Conservation (phyloP, 2,888 invertebrate genomes). For the Mythimna pallens region DNA sequence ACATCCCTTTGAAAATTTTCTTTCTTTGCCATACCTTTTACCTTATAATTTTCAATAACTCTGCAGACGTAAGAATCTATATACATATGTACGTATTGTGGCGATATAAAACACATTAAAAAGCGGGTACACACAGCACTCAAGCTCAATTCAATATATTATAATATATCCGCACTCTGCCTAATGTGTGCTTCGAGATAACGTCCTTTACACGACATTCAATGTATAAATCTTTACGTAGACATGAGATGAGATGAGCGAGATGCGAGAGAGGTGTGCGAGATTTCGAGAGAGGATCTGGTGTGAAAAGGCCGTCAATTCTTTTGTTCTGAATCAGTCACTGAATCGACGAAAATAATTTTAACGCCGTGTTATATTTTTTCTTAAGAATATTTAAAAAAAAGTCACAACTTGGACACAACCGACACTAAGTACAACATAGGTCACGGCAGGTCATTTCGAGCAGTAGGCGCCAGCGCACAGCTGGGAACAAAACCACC, state of each 20-base stretch:
- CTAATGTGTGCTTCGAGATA: conserved; percentile 55
- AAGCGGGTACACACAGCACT: conserved; percentile 50
- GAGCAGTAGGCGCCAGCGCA: no score
- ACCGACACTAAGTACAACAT: no score
- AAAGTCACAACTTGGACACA: no score
- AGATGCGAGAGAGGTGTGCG: background rate
- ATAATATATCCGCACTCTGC: conserved; percentile 55
- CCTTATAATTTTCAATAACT: conserved; percentile 46
- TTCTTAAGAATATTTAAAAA: no score
- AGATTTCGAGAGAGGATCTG: background rate
- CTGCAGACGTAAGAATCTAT: conserved; percentile 1
- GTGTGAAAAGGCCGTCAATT: no score
- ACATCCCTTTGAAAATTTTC: conserved; percentile 18
- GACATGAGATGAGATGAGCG: conserved; percentile 21
- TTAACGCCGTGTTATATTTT: no score
- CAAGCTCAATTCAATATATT: conserved; percentile 56
- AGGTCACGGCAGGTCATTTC: no score
- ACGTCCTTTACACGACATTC: conserved; percentile 37
- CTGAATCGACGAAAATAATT: no score
- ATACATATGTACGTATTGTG: background rate
- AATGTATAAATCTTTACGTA: conserved; percentile 29
- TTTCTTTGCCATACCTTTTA: conserved; percentile 16
- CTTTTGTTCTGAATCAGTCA: no score
- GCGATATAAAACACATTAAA: conserved; percentile 42
- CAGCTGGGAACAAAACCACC: no score